A percentile compares a stretch with the other conserved stretches of the same genome.
Evolutionary conservation across 1,140 invertebrate species (phyloP).

Genomic region (Papilio helenus): DNA sequence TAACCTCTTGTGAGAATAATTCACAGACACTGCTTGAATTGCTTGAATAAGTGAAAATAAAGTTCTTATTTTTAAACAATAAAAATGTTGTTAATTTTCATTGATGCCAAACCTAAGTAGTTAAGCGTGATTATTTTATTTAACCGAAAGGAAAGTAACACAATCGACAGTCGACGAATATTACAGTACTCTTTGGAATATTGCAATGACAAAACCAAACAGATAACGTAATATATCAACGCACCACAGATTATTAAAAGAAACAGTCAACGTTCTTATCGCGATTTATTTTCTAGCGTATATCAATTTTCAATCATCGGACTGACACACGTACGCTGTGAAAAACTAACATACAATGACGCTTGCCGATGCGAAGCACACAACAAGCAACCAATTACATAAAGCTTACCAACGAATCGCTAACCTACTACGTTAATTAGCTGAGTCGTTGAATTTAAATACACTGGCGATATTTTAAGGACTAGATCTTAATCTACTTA

Average conservation of each 20-base stretch:
- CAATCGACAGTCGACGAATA: constrained; percentile 33
- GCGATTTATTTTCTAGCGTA: background rate
- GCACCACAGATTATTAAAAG: constrained; percentile 25
- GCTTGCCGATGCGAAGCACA: background rate
- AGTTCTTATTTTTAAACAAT: background rate
- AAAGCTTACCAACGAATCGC: background rate
- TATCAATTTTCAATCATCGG: background rate
- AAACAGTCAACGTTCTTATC: constrained; percentile 1
- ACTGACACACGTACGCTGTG: background rate
- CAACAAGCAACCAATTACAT: background rate
- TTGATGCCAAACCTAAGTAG: background rate
- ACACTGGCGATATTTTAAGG: background rate
- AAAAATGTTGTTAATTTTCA: background rate
- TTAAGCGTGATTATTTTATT: constrained; percentile 21
- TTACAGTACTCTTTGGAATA: no score
- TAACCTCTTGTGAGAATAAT: constrained; percentile 35
- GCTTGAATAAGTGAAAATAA: constrained; percentile 21
- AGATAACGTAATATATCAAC: constrained; percentile 31
- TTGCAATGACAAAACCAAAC: background rate
- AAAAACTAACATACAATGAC: constrained; percentile 18
- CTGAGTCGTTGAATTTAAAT: background rate
- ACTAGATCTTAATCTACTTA: background rate
- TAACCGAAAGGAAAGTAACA: constrained; percentile 37
- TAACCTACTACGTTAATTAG: background rate
- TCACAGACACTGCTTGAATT: constrained; percentile 15